A percentile compares a stretch with the other conserved stretches of the same genome.
Evolutionary conservation across 2,888 invertebrate genomes (phyloP).

Genomic region (Lasioglossum calceatum): DNA sequence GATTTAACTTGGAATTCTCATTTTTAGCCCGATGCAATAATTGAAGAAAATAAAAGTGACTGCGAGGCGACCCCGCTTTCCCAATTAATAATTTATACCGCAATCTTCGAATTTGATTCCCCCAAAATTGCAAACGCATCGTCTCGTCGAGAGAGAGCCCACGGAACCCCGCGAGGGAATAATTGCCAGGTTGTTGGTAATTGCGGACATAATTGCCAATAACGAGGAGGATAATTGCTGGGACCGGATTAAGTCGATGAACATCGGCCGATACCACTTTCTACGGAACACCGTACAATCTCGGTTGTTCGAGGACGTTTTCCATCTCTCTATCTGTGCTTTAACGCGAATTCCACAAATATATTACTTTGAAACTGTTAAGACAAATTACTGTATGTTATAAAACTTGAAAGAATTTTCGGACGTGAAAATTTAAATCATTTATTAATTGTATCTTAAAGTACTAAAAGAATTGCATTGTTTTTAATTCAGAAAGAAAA

Average conservation of each 20-base stretch:
- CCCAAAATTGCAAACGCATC: neutral
- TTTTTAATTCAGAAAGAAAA: neutral
- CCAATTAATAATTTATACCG: neutral
- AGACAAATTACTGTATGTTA: neutral
- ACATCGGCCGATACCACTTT: neutral
- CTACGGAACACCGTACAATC: neutral
- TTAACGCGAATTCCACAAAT: neutral
- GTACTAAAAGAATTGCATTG: neutral
- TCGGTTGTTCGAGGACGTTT: neutral
- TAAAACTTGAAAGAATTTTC: neutral
- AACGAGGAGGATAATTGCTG: slow-evolving; percentile 14
- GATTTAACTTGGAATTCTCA: neutral
- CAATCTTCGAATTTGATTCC: neutral
- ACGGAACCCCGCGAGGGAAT: neutral
- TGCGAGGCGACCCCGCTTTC: neutral
- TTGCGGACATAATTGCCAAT: slow-evolving; percentile 21
- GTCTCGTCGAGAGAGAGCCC: neutral
- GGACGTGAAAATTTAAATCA: neutral
- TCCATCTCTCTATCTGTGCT: neutral
- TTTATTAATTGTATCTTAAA: neutral
- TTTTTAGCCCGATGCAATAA: neutral
- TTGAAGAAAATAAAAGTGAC: neutral
- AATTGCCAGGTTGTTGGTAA: slow-evolving; percentile 24
- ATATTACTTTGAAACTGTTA: too few relatives aligned
- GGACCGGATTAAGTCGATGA: slow-evolving; percentile 13